Percentiles rank a stretch among this genome's conserved stretches.
Evolutionary conservation across 2,113 vertebrate genomes (phyloP).

Genomic region (Elaphurus davidianus): DNA sequence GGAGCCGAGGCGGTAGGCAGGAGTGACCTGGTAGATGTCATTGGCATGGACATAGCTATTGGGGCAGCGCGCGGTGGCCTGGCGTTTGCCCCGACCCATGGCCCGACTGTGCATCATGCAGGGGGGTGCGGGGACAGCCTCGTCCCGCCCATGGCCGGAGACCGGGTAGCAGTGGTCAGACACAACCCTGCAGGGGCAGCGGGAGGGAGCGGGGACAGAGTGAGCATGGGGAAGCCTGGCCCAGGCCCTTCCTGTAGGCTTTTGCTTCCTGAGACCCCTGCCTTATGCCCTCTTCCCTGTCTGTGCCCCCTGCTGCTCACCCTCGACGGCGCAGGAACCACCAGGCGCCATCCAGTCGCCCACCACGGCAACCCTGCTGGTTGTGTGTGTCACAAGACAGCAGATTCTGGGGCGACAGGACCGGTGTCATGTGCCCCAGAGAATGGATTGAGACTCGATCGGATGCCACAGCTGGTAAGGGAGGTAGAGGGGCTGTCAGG

Average conservation of each 20-base stretch:
- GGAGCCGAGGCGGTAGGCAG: conserved; percentile 93
- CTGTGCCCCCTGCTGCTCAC: conserved; percentile 74
- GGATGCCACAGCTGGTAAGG: conserved; percentile 90
- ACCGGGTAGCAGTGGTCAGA: conserved; percentile 96
- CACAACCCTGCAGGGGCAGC: conserved; percentile 86
- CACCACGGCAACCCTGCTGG: conserved; percentile 92
- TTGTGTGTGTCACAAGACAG: conserved; percentile 95
- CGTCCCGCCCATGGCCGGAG: conserved; percentile 74
- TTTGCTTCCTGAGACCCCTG: neutral
- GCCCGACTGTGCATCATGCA: conserved; percentile 98
- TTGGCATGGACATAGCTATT: conserved; percentile 87
- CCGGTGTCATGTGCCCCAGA: conserved; percentile 97
- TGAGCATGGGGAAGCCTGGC: accelerated
- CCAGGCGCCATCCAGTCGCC: conserved; percentile 93
- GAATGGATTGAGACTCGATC: conserved; percentile 98
- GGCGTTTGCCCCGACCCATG: conserved; percentile 92
- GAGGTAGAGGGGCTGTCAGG: neutral
- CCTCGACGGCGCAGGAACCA: conserved; percentile 94
- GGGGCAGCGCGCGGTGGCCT: conserved; percentile 93
- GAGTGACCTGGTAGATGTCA: conserved; percentile 97
- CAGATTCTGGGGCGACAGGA: conserved; percentile 95
- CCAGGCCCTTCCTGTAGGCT: neutral
- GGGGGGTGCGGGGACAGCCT: conserved; percentile 65
- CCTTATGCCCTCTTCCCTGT: neutral
- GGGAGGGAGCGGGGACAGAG: neutral